Evolutionary conservation across 2,113 vertebrate species (phyloP).

Genomic region (Danio rerio): DNA sequence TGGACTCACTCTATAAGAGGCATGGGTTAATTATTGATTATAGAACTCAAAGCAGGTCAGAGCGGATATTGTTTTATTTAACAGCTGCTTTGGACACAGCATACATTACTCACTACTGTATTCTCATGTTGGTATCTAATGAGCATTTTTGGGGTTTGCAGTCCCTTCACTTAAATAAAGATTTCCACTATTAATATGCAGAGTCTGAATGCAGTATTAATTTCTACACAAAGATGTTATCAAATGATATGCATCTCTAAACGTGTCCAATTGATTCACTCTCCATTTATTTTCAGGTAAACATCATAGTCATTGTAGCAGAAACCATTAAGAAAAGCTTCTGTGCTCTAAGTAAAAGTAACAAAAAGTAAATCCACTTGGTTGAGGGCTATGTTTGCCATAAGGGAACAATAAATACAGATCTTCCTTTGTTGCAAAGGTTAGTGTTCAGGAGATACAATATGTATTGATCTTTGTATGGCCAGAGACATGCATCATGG

Average conservation of each 20-base stretch:
- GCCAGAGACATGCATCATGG: slow-evolving; percentile 10
- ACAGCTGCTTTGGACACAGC: slow-evolving; percentile 5
- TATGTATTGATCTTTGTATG: not conserved
- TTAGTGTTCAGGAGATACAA: slow-evolving; percentile 7
- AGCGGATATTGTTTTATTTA: slow-evolving; percentile 51
- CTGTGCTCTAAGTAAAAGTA: not conserved
- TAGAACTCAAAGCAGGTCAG: not conserved
- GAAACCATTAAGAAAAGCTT: not conserved
- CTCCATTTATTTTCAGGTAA: not conserved
- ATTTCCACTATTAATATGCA: slow-evolving; percentile 3
- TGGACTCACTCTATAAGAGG: slow-evolving; percentile 40
- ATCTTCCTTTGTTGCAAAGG: not conserved
- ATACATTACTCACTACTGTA: not conserved
- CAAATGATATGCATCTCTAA: not conserved
- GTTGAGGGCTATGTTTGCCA: not conserved
- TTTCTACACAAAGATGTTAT: not conserved
- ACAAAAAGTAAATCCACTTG: not conserved
- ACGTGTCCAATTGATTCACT: not conserved
- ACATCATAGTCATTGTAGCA: not conserved
- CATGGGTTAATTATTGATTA: slow-evolving; percentile 63
- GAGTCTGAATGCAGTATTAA: not conserved
- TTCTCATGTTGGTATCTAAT: slow-evolving; percentile 24
- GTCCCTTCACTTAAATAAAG: not conserved
- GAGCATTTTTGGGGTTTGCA: slow-evolving; percentile 4
- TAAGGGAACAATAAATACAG: not conserved